A percentile compares a stretch with the other conserved stretches of the same genome.
Conservation (phyloP, 2,888 invertebrate genomes). For the Amiota minor region DNA sequence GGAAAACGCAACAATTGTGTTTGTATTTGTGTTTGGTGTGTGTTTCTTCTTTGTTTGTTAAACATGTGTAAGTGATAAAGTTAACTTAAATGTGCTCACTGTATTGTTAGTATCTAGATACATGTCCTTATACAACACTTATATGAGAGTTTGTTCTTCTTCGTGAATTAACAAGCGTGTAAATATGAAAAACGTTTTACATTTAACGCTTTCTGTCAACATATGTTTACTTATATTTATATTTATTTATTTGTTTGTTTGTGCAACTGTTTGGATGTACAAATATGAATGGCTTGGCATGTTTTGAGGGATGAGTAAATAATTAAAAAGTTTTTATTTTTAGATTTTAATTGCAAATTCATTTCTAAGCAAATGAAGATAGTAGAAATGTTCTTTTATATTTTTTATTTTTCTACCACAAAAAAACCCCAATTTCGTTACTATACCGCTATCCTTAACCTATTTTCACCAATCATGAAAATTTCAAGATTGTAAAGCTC, state of each 20-base stretch:
- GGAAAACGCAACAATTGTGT: neutral
- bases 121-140: slow-evolving; percentile 31
- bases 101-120: slow-evolving; percentile 28
- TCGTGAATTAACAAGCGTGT: slow-evolving; percentile 37
- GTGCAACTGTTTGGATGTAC: slow-evolving; percentile 47
- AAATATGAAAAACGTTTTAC: slow-evolving; percentile 57
- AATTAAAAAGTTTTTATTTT: slow-evolving; percentile 64
- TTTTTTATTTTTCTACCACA: too few species aligned
- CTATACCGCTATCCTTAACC: too few species aligned
- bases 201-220: slow-evolving; percentile 52
- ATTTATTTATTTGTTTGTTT: slow-evolving; percentile 25
- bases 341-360: slow-evolving; percentile 67
- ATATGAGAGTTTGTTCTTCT: neutral
- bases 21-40: slow-evolving; percentile 38
- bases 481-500: too few species aligned
- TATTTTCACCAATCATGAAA: too few species aligned
- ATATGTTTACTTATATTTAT: slow-evolving; percentile 42
- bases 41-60: neutral
- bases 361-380: slow-evolving; percentile 49
- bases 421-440: too few species aligned
- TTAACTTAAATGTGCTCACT: neutral
- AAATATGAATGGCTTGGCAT: slow-evolving; percentile 31
- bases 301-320: slow-evolving; percentile 55
- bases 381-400: neutral
- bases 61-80: slow-evolving; percentile 4